Evolutionary conservation across 2,888 invertebrate genomes (phyloP), one percentile per base, ranked within the genome.

Genomic region (Diaprepes abbreviatus): DNA sequence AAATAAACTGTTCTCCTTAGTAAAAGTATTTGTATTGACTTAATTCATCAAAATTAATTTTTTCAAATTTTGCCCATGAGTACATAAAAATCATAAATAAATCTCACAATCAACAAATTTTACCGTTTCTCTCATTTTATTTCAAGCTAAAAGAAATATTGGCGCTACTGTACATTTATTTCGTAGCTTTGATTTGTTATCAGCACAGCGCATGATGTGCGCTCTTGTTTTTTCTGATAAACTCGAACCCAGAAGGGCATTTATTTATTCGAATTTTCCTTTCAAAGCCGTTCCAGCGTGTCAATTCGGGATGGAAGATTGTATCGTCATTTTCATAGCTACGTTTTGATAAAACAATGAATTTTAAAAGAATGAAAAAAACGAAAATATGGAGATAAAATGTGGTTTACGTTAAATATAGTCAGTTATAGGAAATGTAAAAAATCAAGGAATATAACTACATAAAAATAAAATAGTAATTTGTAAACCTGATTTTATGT

Each of bases 221-320:
- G 45, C 24, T 12, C 24, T 24, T 45, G n/a, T 12, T 40, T 58
- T 58, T 21, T 40, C 21, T 28, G 58, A 40, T 38, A 40, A 57
- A 58, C 40, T 58, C 38, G 36, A 19, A n/a, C 28, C 28, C 55
- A 33, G 40, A 59, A 59, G 33, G 43, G 58, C 43, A 43, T 43
- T 43, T 31, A 43, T 43, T 31, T 40, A 31, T 31, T 58, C n/a
- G 33, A 28, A 31, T 43, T 31, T 58, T 59, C 43, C 14, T 59
- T 59, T 59, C 19, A 59, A 59, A 31, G 7, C 45, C 43, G 3
- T 40, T 59, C 16, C 31, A 31, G 58, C 31, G 43, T 40, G 21
- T n/a, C 43, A 21, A 28, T 16, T 31, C 24, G 17, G 28, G 17
- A 59, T 59, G 17, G 58, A 19, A 45, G 58, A 59, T 43, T 40